A percentile compares a stretch with the other conserved stretches of the same genome.
Evolutionary conservation across 2,113 vertebrate genomes (phyloP).

Genomic region (Monarcha castaneiventris): DNA sequence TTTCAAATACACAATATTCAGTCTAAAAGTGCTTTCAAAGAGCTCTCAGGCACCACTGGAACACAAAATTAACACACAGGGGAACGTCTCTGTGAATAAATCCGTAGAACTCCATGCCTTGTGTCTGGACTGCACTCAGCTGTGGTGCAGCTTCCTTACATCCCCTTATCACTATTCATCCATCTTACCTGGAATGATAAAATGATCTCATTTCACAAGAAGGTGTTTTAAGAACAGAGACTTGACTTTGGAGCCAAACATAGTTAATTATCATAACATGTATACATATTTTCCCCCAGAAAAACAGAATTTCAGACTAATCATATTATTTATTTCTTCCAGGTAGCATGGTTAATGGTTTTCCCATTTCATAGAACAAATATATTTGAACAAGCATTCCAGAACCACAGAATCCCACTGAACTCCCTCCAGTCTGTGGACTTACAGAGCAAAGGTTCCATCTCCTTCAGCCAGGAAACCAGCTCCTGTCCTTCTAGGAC

Average conservation of each 20-base stretch:
- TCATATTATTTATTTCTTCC: neutral
- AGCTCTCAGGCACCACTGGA: neutral
- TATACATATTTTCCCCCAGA: neutral
- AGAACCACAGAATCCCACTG: neutral
- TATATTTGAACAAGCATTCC: neutral
- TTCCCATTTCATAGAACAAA: neutral
- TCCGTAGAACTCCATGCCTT: neutral
- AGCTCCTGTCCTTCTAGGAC: neutral
- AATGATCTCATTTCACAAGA: neutral
- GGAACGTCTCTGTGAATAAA: neutral
- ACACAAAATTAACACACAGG: neutral
- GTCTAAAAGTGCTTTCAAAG: neutral
- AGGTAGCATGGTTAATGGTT: neutral
- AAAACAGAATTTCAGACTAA: neutral
- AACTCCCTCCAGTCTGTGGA: neutral
- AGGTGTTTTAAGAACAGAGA: neutral
- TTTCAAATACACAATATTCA: neutral
- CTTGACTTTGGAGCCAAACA: neutral
- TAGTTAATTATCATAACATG: neutral
- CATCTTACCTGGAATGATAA: neutral
- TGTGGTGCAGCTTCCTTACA: neutral
- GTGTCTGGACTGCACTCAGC: neutral
- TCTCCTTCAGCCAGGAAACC: neutral
- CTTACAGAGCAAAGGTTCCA: neutral
- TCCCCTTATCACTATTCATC: neutral